Evolutionary conservation across 2,888 invertebrate species (phyloP).

Genomic region (Megamerina dolium): DNA sequence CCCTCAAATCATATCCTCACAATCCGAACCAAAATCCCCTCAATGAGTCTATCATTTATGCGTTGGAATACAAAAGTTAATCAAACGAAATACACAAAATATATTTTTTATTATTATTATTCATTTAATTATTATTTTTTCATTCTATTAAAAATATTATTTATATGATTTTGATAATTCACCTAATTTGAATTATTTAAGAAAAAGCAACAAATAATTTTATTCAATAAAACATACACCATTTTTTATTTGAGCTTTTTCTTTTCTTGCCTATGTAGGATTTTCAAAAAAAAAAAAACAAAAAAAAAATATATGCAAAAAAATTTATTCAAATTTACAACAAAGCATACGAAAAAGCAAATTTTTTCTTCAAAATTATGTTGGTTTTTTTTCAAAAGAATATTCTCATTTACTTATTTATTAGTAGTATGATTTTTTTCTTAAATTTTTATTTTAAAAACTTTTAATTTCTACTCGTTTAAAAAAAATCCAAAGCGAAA

Average conservation of each 20-base stretch:
- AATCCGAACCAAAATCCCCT: constrained; percentile 47
- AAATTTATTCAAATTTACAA: too few species aligned
- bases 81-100: constrained; percentile 25
- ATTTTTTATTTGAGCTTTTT: constrained; percentile 47
- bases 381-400: too few species aligned
- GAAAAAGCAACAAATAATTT: too few species aligned
- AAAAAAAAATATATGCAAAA: too few species aligned
- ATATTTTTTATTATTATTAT: constrained; percentile 30
- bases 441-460: constrained; percentile 1
- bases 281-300: constrained; percentile 18
- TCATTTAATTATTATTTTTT: constrained; percentile 15
- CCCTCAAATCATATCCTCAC: constrained; percentile 38
- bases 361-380: too few species aligned
- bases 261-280: constrained; percentile 45
- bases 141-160: constrained; percentile 2
- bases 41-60: constrained; percentile 51
- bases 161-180: constrained; percentile 13
- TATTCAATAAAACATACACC: too few species aligned
- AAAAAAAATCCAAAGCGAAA: constrained; percentile 39
- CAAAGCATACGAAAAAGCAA: too few species aligned
- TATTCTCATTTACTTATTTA: too few species aligned
- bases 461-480: constrained; percentile 13
- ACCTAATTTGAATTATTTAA: too few species aligned
- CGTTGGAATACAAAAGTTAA: constrained; percentile 30
- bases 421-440: constrained; percentile 11